phyloP scores from a whole-genome alignment of 2,113 vertebrate genomes.

The Mus pahari region DNA sequence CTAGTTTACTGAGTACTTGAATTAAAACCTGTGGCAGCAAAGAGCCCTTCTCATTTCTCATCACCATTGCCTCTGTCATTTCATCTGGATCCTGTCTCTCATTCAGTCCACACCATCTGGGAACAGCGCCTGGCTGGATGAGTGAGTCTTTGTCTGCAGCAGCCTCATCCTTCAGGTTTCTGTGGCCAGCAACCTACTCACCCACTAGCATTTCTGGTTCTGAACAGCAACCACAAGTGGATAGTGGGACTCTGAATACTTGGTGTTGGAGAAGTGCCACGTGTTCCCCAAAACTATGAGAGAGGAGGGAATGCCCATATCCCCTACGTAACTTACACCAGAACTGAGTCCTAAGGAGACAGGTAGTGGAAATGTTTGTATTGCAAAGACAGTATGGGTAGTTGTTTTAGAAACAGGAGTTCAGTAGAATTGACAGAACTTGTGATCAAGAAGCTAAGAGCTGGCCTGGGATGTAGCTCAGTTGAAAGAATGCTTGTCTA shows the following conservation, averaged over 20 bases:
- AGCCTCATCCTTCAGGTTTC: not conserved
- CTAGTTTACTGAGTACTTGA: not conserved
- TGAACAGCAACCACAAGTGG: not conserved
- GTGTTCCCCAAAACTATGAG: not conserved
- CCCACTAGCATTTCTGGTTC: not conserved
- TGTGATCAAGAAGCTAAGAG: slow-evolving; percentile 23
- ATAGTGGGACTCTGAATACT: not conserved
- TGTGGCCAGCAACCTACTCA: not conserved
- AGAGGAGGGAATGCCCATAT: not conserved
- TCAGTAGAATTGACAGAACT: not conserved
- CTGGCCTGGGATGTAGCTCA: not conserved
- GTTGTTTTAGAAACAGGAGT: slow-evolving; percentile 17
- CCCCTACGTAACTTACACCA: not conserved
- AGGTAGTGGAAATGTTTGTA: not conserved
- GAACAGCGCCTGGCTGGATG: not conserved
- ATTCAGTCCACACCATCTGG: not conserved
- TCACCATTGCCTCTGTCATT: not conserved
- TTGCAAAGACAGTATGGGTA: not conserved
- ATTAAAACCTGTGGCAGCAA: not conserved
- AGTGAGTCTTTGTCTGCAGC: not conserved
- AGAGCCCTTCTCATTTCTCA: not conserved
- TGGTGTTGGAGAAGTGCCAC: not conserved
- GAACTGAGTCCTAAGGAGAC: not conserved
- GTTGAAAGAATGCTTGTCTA: not conserved
- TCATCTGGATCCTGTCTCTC: slow-evolving; percentile 3